phyloP scores from a whole-genome alignment of 2,113 vertebrate species.

The Mormyrus lacerda region DNA sequence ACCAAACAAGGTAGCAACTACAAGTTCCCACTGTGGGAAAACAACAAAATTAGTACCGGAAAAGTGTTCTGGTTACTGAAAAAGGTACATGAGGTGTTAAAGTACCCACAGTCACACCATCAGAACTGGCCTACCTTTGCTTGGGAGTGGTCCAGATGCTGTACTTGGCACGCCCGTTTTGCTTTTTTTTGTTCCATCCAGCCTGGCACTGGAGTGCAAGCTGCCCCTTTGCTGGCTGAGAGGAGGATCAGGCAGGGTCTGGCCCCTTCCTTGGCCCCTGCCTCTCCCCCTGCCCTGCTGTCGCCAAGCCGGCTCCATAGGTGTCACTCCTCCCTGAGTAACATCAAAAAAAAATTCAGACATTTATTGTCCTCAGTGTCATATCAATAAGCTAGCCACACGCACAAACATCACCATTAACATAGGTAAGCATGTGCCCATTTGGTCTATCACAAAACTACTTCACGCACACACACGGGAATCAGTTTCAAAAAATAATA shows the following conservation, averaged over 20 bases:
- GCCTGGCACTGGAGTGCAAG: background rate
- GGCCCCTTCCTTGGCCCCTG: constrained; percentile 52
- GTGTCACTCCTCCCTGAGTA: background rate
- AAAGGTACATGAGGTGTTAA: background rate
- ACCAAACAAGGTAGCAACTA: background rate
- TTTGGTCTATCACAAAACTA: no score
- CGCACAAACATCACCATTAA: background rate
- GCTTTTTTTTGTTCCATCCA: background rate
- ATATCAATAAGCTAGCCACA: background rate
- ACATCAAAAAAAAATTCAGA: background rate
- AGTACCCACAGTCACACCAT: background rate
- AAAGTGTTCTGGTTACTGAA: background rate
- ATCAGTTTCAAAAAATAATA: background rate
- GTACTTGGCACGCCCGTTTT: constrained; percentile 7
- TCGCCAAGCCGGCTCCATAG: constrained; percentile 81
- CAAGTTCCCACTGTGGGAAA: background rate
- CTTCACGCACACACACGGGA: background rate
- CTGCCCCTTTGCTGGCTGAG: constrained; percentile 26
- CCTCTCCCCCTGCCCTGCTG: constrained; percentile 72
- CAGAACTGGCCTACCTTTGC: background rate
- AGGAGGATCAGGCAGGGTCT: constrained; percentile 20
- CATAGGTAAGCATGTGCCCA: background rate
- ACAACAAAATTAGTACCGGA: background rate
- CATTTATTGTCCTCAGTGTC: background rate
- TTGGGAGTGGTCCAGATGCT: background rate